These are phyloP conservation scores for Teleiodes luculella DNA, from an alignment of 2,888 invertebrate genomes.

Conservation along the genomic window DNA sequence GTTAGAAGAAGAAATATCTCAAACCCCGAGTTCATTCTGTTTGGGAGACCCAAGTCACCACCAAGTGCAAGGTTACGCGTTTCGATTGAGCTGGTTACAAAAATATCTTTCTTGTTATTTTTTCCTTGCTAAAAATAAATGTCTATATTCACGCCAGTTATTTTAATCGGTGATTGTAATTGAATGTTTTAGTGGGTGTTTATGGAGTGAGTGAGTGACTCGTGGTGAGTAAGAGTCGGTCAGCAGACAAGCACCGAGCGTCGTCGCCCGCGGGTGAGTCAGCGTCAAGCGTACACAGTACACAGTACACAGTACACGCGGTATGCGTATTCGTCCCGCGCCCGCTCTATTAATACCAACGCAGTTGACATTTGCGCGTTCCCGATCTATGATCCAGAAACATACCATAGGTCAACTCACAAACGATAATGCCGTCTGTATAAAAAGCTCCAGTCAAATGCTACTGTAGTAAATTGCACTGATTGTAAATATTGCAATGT, in stretches of 20 bases:
- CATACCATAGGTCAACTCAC: constrained; percentile 36
- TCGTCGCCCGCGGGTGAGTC: constrained; percentile 2
- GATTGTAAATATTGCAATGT: too few relatives aligned
- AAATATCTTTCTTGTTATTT: not conserved
- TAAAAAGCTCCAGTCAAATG: constrained; percentile 11
- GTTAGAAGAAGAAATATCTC: not conserved
- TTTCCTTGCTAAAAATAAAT: constrained; percentile 22
- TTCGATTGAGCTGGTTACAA: constrained; percentile 4
- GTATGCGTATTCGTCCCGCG: constrained; percentile 23
- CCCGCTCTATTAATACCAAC: constrained; percentile 62
- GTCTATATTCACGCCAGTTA: constrained; percentile 29
- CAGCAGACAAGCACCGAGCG: not conserved
- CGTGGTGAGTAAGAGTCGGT: constrained; percentile 23
- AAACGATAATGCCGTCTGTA: constrained; percentile 25
- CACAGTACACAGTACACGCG: constrained; percentile 3
- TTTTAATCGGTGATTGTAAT: constrained; percentile 37
- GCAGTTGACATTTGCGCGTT: constrained; percentile 73
- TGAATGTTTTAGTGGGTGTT: constrained; percentile 36
- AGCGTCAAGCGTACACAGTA: too few relatives aligned
- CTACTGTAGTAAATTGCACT: constrained; percentile 1
- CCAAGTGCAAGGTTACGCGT: constrained; percentile 12
- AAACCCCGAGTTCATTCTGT: not conserved
- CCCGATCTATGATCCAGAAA: constrained; percentile 63
- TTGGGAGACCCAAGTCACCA: not conserved
- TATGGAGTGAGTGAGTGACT: constrained; percentile 24